Evolutionary conservation across 2,888 invertebrate species (phyloP).

Genomic region (Scaptomyza flava): DNA sequence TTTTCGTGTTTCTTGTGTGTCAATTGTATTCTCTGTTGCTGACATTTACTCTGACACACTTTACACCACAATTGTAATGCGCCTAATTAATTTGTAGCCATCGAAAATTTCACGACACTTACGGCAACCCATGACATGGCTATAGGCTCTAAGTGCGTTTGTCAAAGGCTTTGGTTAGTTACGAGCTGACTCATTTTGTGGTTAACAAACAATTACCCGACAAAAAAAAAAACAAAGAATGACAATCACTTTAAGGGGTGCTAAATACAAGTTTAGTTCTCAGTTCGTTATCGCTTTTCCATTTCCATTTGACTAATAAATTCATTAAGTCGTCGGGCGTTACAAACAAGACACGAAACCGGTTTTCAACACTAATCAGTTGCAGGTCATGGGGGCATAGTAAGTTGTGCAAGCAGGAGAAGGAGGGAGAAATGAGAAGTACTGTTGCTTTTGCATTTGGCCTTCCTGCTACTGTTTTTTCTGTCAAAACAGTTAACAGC

Average conservation of each 20-base stretch:
- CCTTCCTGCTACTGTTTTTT: constrained; percentile 11
- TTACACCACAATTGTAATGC: constrained; percentile 42
- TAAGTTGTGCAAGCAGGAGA: neutral
- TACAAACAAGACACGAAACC: constrained; percentile 50
- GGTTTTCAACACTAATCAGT: constrained; percentile 60
- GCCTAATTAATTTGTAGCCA: constrained; percentile 60
- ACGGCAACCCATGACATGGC: neutral
- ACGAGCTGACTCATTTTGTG: neutral
- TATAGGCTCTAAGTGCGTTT: neutral
- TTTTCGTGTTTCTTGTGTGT: neutral
- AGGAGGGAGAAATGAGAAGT: neutral
- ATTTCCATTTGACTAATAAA: constrained; percentile 50
- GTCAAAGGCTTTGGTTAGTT: neutral
- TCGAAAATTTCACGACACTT: constrained; percentile 25
- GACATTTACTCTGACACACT: constrained; percentile 42
- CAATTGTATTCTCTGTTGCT: constrained; percentile 12
- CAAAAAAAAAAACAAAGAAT: neutral
- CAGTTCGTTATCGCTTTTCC: constrained; percentile 6
- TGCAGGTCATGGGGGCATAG: constrained; percentile 38
- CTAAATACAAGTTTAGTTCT: neutral
- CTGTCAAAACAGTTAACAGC: constrained; percentile 60
- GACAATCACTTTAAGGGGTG: constrained; percentile 1
- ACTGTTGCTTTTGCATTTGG: neutral
- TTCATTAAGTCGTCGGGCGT: constrained; percentile 57
- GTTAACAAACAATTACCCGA: neutral